These are phyloP conservation scores for Podilymbus podiceps DNA, from an alignment of 2,113 vertebrate species.

Conservation along the genomic window DNA sequence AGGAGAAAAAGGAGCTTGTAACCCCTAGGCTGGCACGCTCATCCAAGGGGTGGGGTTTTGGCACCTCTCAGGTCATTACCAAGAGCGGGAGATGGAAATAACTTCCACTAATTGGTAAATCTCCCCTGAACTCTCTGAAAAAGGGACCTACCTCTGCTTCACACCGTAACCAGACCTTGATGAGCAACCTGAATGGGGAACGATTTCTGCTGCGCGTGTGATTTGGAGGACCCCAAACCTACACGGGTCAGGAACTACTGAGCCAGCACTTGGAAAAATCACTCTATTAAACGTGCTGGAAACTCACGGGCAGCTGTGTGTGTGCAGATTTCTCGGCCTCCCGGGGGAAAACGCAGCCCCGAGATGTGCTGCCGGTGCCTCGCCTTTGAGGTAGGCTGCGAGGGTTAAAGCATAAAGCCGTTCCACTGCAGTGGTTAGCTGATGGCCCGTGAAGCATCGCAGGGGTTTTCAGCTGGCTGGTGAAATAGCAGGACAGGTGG, in stretches of 20 bases:
- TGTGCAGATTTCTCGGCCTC: not conserved
- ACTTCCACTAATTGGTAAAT: not conserved
- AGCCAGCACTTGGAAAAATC: not conserved
- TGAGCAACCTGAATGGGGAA: not conserved
- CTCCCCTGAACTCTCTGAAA: not conserved
- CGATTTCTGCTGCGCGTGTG: fast-evolving
- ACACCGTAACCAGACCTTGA: not conserved
- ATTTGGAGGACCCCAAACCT: not conserved
- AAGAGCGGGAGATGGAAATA: not conserved
- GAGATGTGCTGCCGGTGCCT: not conserved
- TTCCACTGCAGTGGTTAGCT: not conserved
- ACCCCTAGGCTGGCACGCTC: not conserved
- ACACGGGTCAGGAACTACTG: not conserved
- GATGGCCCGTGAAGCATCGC: not conserved
- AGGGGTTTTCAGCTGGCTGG: not conserved
- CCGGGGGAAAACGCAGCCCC: not conserved
- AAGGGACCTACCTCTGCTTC: not conserved
- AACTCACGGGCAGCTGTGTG: not conserved
- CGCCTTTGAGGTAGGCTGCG: not conserved
- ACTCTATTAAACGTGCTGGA: not conserved
- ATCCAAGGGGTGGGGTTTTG: not conserved
- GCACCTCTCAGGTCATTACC: not conserved
- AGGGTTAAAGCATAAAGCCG: not conserved
- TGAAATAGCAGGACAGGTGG: not conserved
- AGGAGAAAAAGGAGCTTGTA: not conserved